Base-by-base conservation (phyloP, 2,797 vertebrate species). In the Petrocephalus sullivani region DNA sequence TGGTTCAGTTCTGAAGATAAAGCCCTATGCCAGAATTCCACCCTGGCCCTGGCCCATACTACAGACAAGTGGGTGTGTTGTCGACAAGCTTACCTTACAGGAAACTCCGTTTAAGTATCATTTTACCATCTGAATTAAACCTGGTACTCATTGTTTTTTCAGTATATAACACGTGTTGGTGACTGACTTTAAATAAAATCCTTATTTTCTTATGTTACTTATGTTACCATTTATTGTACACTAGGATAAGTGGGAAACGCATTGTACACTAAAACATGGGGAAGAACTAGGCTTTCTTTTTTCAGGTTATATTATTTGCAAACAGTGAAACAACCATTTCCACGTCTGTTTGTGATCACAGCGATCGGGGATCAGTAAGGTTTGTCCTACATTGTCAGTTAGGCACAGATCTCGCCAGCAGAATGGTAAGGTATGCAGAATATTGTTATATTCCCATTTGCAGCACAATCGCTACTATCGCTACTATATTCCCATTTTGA, bases 1-100 rank as follows among this genome's bases (percentile, higher is more conserved):
- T 99, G 12, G 94, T 99, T 92, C 96, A 96, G 83, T 95, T 98
- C 89, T 97, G 93, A 97, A 88, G 86, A 60, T 82, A 88, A 86
- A 78, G 46, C 23, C 75, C 46, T 57, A 85, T 85, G 84, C 57
- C 85, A 88, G 58, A 19, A 67, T 85, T 90, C 41, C 54, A 41
- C 21, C 1, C 21, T 33, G 23, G 53, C 19, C 28, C 9, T 41
- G 37, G 54, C 19, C 46, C 51, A 6, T 37, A 16, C 54, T 19
- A 37, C 54, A 60, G 54, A 58, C 28, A 41, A 41, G 33, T 10
- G 5, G 56, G 56, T 21, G 8, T 58, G 23, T 12, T 86, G 10
- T 10, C 21, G 0, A 14, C 53, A 86, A 37, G 33, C 3, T 41
- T 8, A 58, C 33, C 85, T 33, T n/a, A 19, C n/a, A 58, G 16